A percentile compares a stretch with the other conserved stretches of the same genome.
phyloP scores from a whole-genome alignment of 2,888 invertebrate genomes.

The Steinernema hermaphroditum region DNA sequence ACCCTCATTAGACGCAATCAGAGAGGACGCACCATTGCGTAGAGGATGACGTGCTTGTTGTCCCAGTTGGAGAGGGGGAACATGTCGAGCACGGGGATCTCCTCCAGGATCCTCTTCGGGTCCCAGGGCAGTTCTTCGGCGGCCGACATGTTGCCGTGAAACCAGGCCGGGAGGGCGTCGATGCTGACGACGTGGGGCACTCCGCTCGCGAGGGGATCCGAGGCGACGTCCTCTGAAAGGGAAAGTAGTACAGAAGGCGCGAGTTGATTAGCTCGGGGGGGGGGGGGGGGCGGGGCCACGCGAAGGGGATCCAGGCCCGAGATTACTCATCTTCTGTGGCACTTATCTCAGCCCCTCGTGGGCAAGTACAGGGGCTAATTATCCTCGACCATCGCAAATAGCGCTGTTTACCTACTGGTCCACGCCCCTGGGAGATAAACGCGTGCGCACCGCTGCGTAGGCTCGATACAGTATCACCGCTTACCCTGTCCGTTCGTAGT shows the following conservation, averaged over 20 bases:
- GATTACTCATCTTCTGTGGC: slow-evolving; percentile 10
- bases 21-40: slow-evolving; percentile 43
- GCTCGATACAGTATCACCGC: too few relatives aligned
- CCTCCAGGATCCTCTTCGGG: slow-evolving; percentile 25
- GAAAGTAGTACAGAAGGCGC: background rate
- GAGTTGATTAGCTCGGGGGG: background rate
- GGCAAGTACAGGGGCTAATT: slow-evolving; percentile 2
- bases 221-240: too few relatives aligned
- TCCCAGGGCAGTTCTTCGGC: slow-evolving; percentile 4
- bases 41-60: slow-evolving; percentile 47
- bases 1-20: too few relatives aligned
- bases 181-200: slow-evolving; percentile 14
- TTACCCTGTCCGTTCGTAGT: too few relatives aligned
- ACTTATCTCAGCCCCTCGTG: background rate
- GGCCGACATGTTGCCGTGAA: slow-evolving; percentile 20
- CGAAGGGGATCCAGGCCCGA: background rate
- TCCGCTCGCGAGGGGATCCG: background rate
- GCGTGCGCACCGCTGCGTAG: too few relatives aligned
- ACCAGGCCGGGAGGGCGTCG: background rate
- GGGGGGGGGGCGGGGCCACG: background rate
- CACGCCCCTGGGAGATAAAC: too few relatives aligned
- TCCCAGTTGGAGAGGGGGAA: slow-evolving; percentile 46
- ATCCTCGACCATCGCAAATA: background rate
- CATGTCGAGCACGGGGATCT: slow-evolving; percentile 48
- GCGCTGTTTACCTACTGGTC: too few relatives aligned